A percentile compares a stretch with the other conserved stretches of the same genome.
phyloP scores from a whole-genome alignment of 2,888 invertebrate species.

The Lingula anatina region DNA sequence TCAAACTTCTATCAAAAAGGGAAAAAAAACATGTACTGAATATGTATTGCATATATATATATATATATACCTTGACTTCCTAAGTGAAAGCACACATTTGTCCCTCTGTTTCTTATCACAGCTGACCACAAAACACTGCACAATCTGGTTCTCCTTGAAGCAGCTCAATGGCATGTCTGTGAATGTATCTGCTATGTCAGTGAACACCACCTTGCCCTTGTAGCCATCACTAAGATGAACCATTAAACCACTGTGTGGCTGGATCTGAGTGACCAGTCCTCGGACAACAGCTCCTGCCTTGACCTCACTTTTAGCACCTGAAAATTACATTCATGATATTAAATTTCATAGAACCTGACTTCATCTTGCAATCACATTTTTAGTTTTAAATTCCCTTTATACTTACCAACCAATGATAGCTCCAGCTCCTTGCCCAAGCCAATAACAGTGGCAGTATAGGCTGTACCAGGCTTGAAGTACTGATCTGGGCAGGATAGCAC shows the following conservation, averaged over 20 bases:
- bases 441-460: slow-evolving; percentile 21
- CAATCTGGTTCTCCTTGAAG: slow-evolving; percentile 13
- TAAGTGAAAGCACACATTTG: slow-evolving; percentile 15
- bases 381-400: neutral
- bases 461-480: slow-evolving; percentile 16
- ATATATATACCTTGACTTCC: slow-evolving; percentile 14
- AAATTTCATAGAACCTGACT: neutral
- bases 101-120: slow-evolving; percentile 5
- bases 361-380: neutral
- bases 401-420: slow-evolving; percentile 20
- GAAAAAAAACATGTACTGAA: no score
- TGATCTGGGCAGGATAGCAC: slow-evolving; percentile 12
- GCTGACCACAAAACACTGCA: slow-evolving; percentile 17
- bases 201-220: slow-evolving; percentile 18
- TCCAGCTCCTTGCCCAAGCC: slow-evolving; percentile 11
- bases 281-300: neutral
- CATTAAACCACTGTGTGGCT: slow-evolving; percentile 1
- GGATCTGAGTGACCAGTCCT: neutral
- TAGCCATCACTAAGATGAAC: slow-evolving; percentile 16
- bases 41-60: neutral
- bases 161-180: slow-evolving; percentile 11
- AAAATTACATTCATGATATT: neutral
- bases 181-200: slow-evolving; percentile 22
- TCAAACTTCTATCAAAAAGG: no score
- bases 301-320: neutral